phyloP scores from a whole-genome alignment of 35 echinoderm and acorn worm genomes.

The Amphiura filiformis region DNA sequence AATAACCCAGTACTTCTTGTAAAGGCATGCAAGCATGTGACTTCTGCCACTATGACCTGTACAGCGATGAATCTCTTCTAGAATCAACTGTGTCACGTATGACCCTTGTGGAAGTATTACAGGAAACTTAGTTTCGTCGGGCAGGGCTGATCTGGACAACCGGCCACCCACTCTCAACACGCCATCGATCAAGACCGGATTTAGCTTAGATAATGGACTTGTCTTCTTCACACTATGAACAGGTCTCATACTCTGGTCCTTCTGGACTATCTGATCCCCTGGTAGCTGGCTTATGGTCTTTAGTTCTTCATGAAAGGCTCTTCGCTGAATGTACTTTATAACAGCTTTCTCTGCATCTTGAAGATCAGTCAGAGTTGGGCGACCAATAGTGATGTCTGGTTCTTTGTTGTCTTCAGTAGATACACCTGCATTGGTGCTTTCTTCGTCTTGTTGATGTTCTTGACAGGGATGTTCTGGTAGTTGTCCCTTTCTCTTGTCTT shows the following conservation, averaged over 20 bases:
- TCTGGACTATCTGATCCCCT: no score
- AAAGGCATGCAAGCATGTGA: slow-evolving; percentile 4
- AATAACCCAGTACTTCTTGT: slow-evolving; percentile 38
- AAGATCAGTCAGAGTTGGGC: not conserved
- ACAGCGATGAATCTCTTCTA: slow-evolving; percentile 6
- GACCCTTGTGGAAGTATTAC: slow-evolving; percentile 18
- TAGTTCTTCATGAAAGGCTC: not conserved
- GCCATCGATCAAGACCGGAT: slow-evolving; percentile 6
- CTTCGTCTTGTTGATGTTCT: no score
- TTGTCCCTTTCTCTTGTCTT: not conserved
- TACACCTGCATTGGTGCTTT: not conserved
- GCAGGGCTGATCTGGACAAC: slow-evolving; percentile 6
- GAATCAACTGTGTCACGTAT: not conserved
- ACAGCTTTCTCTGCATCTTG: not conserved
- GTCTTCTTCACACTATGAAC: not conserved
- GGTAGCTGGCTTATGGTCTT: not conserved
- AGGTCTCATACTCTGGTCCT: no score
- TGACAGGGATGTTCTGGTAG: no score
- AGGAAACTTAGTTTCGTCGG: slow-evolving; percentile 21
- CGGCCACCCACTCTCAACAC: slow-evolving; percentile 46
- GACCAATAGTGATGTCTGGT: slow-evolving; percentile 18
- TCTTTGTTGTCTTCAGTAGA: not conserved
- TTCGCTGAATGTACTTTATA: not conserved
- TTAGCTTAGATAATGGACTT: slow-evolving; percentile 13
- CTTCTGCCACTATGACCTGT: slow-evolving; percentile 39